phyloP scores from a whole-genome alignment of 2,888 invertebrate species.

The Torymus tubicola region DNA sequence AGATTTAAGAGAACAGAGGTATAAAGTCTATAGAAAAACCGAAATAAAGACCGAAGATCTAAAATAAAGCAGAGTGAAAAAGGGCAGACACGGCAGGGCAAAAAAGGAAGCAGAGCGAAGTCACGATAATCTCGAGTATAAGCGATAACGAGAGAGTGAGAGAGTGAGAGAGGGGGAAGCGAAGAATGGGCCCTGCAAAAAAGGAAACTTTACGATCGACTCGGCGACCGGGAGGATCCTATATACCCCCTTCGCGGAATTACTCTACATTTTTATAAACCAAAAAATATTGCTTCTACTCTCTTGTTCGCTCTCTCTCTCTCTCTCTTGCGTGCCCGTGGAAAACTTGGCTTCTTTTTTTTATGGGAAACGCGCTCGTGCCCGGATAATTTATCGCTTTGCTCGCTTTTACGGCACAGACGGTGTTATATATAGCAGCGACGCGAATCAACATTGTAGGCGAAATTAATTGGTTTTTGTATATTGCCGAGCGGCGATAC shows the following conservation, averaged over 20 bases:
- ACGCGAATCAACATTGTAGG: conserved; percentile 49
- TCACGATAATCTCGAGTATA: conserved; percentile 42
- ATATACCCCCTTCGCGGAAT: conserved; percentile 37
- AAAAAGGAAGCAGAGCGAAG: neutral
- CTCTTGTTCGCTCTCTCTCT: conserved; percentile 23
- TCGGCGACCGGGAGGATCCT: conserved; percentile 4
- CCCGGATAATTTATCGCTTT: conserved; percentile 52
- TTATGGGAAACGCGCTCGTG: conserved; percentile 26
- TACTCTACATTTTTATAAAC: conserved; percentile 57
- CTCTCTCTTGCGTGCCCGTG: conserved; percentile 19
- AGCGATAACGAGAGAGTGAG: conserved; percentile 28
- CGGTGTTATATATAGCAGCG: conserved; percentile 1
- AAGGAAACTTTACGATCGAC: conserved; percentile 49
- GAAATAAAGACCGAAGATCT: conserved; percentile 4
- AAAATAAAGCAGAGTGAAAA: neutral
- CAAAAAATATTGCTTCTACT: conserved; percentile 53
- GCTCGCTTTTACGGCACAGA: conserved; percentile 45
- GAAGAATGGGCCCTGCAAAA: neutral
- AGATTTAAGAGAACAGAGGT: neutral
- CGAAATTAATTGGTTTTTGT: conserved; percentile 53
- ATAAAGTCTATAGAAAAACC: neutral
- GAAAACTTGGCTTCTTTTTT: conserved; percentile 53
- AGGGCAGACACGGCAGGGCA: neutral
- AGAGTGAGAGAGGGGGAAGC: neutral
- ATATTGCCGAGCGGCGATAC: conserved; percentile 13